Evolutionary conservation across 2,113 vertebrate genomes (phyloP).

Genomic region (Sceloporus undulatus): DNA sequence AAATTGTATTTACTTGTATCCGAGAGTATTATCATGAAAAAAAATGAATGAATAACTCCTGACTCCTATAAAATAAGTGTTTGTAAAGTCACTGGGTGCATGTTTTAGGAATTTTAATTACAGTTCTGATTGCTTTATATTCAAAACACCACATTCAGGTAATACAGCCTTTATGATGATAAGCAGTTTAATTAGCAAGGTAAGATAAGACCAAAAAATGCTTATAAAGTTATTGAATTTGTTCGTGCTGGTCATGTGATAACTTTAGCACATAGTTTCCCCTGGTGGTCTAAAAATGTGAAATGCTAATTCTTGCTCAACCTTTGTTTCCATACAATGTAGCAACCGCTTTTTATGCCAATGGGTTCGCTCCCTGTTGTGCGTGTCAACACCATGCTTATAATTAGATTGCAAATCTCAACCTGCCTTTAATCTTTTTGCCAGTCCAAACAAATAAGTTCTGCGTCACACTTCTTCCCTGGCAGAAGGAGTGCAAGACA

Average conservation of each 20-base stretch:
- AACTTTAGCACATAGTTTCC: conserved; percentile 62
- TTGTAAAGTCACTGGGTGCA: conserved; percentile 74
- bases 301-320: conserved; percentile 64
- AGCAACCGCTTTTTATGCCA: conserved; percentile 60
- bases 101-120: conserved; percentile 83
- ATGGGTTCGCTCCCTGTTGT: conserved; percentile 57
- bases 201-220: conserved; percentile 78
- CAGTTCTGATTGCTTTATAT: conserved; percentile 79
- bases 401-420: conserved; percentile 62
- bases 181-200: conserved; percentile 83
- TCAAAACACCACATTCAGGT: conserved; percentile 77
- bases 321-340: conserved; percentile 63
- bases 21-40: conserved; percentile 48
- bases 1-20: conserved; percentile 63
- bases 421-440: conserved; percentile 54
- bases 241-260: conserved; percentile 61
- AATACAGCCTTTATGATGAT: conserved; percentile 78
- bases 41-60: conserved; percentile 73
- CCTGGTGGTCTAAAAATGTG: conserved; percentile 63
- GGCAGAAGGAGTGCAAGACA: conserved; percentile 26
- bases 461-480: conserved; percentile 34
- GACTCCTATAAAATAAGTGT: conserved; percentile 74
- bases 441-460: conserved; percentile 15
- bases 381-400: conserved; percentile 57
- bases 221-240: conserved; percentile 72